These are phyloP conservation scores for Malacoraja senta DNA, from an alignment of 2,797 vertebrate species.

Conservation along the genomic window DNA sequence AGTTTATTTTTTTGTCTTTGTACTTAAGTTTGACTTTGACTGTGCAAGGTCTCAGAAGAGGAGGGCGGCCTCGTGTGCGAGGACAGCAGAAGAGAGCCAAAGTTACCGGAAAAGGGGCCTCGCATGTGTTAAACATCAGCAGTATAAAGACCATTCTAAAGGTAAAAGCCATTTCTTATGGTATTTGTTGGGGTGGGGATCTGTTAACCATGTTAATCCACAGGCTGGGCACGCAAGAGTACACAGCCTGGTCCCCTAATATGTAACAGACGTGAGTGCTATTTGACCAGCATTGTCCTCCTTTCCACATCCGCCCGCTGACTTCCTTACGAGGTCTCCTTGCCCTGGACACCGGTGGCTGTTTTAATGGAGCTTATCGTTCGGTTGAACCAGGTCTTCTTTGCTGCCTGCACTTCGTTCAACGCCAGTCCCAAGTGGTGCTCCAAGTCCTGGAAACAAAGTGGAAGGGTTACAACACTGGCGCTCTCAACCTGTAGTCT, in stretches of 20 bases:
- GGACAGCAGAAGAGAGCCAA: slow-evolving; percentile 47
- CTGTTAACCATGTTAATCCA: slow-evolving; percentile 50
- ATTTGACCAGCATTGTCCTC: slow-evolving; percentile 61
- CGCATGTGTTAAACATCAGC: slow-evolving; percentile 70
- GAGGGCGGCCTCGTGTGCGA: slow-evolving; percentile 53
- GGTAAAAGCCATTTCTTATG: slow-evolving; percentile 51
- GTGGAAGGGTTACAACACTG: neutral
- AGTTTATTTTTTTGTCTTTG: slow-evolving; percentile 57
- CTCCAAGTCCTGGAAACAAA: slow-evolving; percentile 77
- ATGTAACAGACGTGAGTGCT: slow-evolving; percentile 58
- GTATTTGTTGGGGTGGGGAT: slow-evolving; percentile 45
- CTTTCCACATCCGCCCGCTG: slow-evolving; percentile 50
- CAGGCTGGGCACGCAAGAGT: neutral
- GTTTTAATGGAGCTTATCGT: slow-evolving; percentile 98
- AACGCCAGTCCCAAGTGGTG: slow-evolving; percentile 90
- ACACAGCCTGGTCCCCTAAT: slow-evolving; percentile 63
- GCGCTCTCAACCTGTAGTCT: neutral
- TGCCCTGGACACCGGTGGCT: slow-evolving; percentile 90
- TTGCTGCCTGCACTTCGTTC: slow-evolving; percentile 92
- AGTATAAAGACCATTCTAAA: slow-evolving; percentile 68
- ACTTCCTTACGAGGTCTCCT: slow-evolving; percentile 81
- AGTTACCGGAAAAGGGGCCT: slow-evolving; percentile 45
- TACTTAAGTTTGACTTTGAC: slow-evolving; percentile 59
- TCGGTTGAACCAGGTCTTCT: slow-evolving; percentile 99
- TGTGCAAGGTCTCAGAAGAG: slow-evolving; percentile 65